Evolutionary conservation across 2,113 vertebrate genomes (phyloP), one percentile per base, ranked within the genome.

Genomic region (Colius striatus): DNA sequence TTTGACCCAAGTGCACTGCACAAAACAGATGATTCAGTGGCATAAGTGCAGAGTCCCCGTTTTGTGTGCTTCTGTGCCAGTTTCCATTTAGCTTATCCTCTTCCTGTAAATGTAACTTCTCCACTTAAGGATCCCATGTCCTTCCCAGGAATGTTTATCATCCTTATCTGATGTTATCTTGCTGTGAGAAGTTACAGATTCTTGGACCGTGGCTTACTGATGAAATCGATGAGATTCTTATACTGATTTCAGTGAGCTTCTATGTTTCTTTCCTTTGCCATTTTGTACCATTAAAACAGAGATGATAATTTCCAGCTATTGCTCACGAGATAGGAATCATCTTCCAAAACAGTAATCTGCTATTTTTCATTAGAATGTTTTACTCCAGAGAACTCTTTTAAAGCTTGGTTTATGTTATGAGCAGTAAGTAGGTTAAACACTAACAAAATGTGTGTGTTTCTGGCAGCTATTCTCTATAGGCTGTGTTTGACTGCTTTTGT

Each of bases 321-420:
- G 87, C 85, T 95, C 94, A 94, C 82, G 71, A 38, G 84, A 77
- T 55, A 86, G 87, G 91, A 95, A 95, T 63, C 82, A 68, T 71
- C 48, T 88, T 90, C 16, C 67, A 51, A 84, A 91, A 79, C 66
- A 87, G 54, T 89, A 17, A 19, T 81, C 30, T 84, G 74, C 26
- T 94, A 92, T 87, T 96, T 95, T 92, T 95, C 94, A 91, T 89
- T 51, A 4, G 32, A 51, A 11, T 60, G 3, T 47, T 93, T 85
- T 91, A 73, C 61, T 90, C 83, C 55, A 74, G 82, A 80, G 84
- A 95, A 50, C 10, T 88, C 82, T 80, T 67, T 17, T 54, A 65
- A 86, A 86, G 45, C 53, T 90, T 48, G 27, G 21, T 76, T 85
- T 87, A 51, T 76, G 50, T 83, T 87, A 23, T 41, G 76, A 87